Percentiles rank a stretch among this genome's conserved stretches.
Evolutionary conservation across 2,888 invertebrate species (phyloP).

Genomic region (Stomorhina lunata): DNA sequence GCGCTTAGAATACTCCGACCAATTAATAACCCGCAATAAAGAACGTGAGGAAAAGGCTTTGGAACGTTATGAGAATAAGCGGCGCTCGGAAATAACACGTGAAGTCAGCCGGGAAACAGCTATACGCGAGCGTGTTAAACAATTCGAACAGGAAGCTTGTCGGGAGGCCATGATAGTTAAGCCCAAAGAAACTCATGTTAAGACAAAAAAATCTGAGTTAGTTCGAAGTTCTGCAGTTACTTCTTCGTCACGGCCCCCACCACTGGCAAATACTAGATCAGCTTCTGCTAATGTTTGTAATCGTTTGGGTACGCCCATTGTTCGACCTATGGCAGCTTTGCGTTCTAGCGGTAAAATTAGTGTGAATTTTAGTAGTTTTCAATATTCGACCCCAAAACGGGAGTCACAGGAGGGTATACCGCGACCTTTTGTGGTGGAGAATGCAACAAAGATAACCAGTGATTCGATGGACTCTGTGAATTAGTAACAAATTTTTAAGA

Average conservation of each 20-base stretch:
- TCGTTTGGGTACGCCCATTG: slow-evolving; percentile 70
- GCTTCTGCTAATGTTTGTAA: slow-evolving; percentile 30
- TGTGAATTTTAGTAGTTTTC: slow-evolving; percentile 74
- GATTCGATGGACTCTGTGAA: background rate
- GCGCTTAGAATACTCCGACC: slow-evolving; percentile 76
- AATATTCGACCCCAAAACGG: slow-evolving; percentile 74
- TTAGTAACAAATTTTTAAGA: background rate
- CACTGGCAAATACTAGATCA: background rate
- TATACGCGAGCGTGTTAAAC: slow-evolving; percentile 75
- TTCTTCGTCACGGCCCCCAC: background rate
- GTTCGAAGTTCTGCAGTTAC: background rate
- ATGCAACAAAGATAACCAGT: background rate
- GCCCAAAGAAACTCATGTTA: slow-evolving; percentile 72
- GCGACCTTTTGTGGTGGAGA: slow-evolving; percentile 68
- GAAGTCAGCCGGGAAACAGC: slow-evolving; percentile 76
- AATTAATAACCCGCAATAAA: slow-evolving; percentile 75
- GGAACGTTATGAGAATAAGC: slow-evolving; percentile 75
- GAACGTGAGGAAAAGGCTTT: slow-evolving; percentile 75
- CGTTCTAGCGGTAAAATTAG: slow-evolving; percentile 75
- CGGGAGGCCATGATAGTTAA: slow-evolving; percentile 74
- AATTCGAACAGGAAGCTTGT: slow-evolving; percentile 73
- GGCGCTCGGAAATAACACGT: slow-evolving; percentile 74
- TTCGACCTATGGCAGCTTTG: slow-evolving; percentile 70
- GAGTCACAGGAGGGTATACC: slow-evolving; percentile 75
- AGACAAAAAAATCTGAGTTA: slow-evolving; percentile 36